Conservation (phyloP, 2,113 vertebrate genomes). For the Engystomops pustulosus region DNA sequence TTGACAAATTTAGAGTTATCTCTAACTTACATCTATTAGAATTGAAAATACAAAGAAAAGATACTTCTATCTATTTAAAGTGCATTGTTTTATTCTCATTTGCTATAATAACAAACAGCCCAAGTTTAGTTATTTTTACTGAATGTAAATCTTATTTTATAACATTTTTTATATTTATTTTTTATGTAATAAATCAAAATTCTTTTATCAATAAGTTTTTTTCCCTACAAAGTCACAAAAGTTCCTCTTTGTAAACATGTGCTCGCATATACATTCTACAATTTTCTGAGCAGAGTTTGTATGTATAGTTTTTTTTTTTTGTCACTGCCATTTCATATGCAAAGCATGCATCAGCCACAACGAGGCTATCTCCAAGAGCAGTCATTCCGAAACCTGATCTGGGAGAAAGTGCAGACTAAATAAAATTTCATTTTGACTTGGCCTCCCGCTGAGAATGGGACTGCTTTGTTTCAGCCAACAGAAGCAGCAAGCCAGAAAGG, state of each 20-base stretch:
- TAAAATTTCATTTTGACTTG: constrained; percentile 91
- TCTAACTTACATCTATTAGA: not conserved
- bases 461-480: constrained; percentile 86
- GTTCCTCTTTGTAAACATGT: not conserved
- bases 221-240: not conserved
- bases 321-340: constrained; percentile 85
- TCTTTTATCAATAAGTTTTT: not conserved
- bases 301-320: constrained; percentile 74
- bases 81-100: no score
- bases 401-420: constrained; percentile 89
- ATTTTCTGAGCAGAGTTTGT: constrained; percentile 78
- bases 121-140: not conserved
- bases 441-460: constrained; percentile 88
- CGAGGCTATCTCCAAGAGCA: constrained; percentile 84
- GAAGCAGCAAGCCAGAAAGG: constrained; percentile 86
- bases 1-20: no score
- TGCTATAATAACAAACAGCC: no score
- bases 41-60: not conserved
- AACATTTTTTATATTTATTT: not conserved
- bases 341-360: constrained; percentile 83
- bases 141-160: not conserved
- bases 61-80: not conserved
- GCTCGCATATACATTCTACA: constrained; percentile 23
- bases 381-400: constrained; percentile 89
- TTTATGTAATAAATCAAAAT: not conserved